These are phyloP conservation scores for Theocolax elegans DNA, from an alignment of 1,140 invertebrate genomes.

Conservation along the genomic window DNA sequence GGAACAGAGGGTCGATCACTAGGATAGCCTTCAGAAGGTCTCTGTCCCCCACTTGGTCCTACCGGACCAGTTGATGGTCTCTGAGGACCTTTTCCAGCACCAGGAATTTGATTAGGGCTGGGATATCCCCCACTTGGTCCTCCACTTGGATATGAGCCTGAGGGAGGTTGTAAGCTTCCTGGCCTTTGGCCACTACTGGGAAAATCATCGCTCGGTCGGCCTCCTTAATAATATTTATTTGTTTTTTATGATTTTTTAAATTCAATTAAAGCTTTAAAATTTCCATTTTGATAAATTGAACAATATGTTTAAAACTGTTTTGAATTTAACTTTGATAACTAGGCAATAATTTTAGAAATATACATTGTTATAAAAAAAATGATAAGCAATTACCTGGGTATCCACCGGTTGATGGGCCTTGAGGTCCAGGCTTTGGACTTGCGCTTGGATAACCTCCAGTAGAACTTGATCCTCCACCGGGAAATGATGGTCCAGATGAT, in stretches of 20 bases:
- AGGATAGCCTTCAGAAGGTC: conserved; percentile 47
- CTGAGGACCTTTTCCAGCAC: conserved; percentile 45
- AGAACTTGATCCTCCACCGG: conserved; percentile 25
- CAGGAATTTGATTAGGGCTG: conserved; percentile 47
- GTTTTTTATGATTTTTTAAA: conserved; percentile 19
- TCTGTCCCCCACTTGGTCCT: conserved; percentile 43
- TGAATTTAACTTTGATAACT: too few relatives aligned
- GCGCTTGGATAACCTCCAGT: conserved; percentile 46
- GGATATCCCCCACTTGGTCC: conserved; percentile 49
- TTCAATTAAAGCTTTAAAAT: not conserved
- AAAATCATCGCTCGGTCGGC: conserved; percentile 44
- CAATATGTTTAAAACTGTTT: too few relatives aligned
- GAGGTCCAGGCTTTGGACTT: conserved; percentile 43
- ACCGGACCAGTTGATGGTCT: conserved; percentile 43
- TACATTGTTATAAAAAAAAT: too few relatives aligned
- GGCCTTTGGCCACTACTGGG: conserved; percentile 39
- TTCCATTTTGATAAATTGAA: not conserved
- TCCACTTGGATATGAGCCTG: conserved; percentile 49
- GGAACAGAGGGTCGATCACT: conserved; percentile 39
- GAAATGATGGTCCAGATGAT: conserved; percentile 7
- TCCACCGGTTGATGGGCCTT: conserved; percentile 28
- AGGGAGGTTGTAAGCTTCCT: conserved; percentile 38
- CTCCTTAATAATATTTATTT: conserved; percentile 42
- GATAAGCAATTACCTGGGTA: conserved; percentile 49
- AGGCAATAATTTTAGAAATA: too few relatives aligned